These are phyloP conservation scores for Characodon lateralis DNA, from an alignment of 2,797 vertebrate species.

Conservation along the genomic window DNA sequence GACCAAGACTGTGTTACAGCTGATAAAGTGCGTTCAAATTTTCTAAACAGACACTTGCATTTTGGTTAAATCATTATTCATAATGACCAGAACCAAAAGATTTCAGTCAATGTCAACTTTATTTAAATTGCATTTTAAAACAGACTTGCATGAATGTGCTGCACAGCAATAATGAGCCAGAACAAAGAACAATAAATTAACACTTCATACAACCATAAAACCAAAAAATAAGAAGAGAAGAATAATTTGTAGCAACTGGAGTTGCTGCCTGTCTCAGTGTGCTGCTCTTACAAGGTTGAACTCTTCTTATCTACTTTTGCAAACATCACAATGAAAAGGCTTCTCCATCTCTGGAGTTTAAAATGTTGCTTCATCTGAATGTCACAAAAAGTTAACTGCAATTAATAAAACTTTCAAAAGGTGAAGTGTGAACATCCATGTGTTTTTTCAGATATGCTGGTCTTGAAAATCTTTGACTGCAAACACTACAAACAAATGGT, in stretches of 20 bases:
- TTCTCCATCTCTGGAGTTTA: neutral
- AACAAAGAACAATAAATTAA: neutral
- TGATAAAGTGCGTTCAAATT: too few species aligned
- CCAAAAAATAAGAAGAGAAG: neutral
- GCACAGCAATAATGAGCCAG: neutral
- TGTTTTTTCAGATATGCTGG: constrained; percentile 8
- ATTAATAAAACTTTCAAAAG: neutral
- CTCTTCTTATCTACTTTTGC: neutral
- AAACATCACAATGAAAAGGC: neutral
- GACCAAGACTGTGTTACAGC: too few species aligned
- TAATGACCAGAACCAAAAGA: neutral
- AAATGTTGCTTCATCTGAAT: neutral
- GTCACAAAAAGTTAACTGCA: neutral
- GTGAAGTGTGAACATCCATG: constrained; percentile 1
- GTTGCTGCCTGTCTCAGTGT: too few species aligned
- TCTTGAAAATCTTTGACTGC: neutral
- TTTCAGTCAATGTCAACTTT: neutral
- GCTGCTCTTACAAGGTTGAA: neutral
- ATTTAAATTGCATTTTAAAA: neutral
- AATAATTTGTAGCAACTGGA: neutral
- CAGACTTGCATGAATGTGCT: neutral
- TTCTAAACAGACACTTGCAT: neutral
- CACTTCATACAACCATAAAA: neutral
- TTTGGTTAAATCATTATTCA: neutral
- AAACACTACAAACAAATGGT: neutral